A percentile compares a stretch with the other conserved stretches of the same genome.
Conservation (phyloP, 1,140 invertebrate species). For the Physella acuta region DNA sequence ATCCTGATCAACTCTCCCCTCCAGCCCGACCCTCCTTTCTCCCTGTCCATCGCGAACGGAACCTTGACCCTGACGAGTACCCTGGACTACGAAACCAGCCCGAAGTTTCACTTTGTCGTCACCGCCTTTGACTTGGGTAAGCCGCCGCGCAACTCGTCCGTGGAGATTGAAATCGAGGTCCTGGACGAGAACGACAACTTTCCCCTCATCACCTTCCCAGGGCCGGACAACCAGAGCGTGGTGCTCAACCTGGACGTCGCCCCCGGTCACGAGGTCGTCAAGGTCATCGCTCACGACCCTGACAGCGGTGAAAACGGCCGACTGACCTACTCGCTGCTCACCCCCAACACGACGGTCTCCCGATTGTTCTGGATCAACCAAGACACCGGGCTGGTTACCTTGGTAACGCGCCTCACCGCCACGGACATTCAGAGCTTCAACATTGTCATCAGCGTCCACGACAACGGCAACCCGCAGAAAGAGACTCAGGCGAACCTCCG, state of each 20-base stretch:
- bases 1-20: constrained; percentile 67
- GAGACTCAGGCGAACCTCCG: constrained; percentile 31
- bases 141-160: constrained; percentile 68
- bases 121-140: constrained; percentile 71
- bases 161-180: constrained; percentile 72
- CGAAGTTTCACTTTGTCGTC: constrained; percentile 87
- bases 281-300: constrained; percentile 34
- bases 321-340: constrained; percentile 34
- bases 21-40: constrained; percentile 7
- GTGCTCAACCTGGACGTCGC: constrained; percentile 28
- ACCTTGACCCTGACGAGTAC: constrained; percentile 80
- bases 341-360: constrained; percentile 60
- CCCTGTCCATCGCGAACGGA: constrained; percentile 60
- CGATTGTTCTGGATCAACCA: constrained; percentile 81
- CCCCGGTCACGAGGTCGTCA: constrained; percentile 32
- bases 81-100: constrained; percentile 84
- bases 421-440: constrained; percentile 32
- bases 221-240: constrained; percentile 35
- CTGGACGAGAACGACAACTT: constrained; percentile 71
- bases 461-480: constrained; percentile 34
- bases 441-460: constrained; percentile 36
- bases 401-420: constrained; percentile 51
- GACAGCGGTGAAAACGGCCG: constrained; percentile 38
- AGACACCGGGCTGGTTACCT: constrained; percentile 80
- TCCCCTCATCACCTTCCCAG: constrained; percentile 40